Percentiles rank a stretch among this genome's conserved stretches.
phyloP scores from a whole-genome alignment of 2,797 vertebrate genomes.

The Peromyscus melanophrys region DNA sequence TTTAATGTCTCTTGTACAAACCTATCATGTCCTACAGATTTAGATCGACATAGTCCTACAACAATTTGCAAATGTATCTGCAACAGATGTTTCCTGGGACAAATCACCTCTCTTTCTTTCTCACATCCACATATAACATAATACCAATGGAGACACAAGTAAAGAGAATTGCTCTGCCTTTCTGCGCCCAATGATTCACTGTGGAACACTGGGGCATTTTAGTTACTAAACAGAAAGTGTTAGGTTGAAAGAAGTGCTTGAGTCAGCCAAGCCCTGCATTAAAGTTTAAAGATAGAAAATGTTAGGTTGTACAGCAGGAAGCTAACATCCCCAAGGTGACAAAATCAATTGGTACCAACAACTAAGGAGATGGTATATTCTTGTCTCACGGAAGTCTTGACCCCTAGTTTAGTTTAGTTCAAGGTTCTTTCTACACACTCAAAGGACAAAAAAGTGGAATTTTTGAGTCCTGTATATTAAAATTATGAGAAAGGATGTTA shows the following conservation, averaged over 20 bases:
- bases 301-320: background rate
- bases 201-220: background rate
- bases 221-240: background rate
- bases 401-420: background rate
- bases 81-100: conserved; percentile 33
- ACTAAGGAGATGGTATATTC: background rate
- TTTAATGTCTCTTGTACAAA: background rate
- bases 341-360: background rate
- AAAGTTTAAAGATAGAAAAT: conserved; percentile 5
- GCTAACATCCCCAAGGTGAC: background rate
- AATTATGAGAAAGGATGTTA: conserved; percentile 36
- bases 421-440: conserved; percentile 3
- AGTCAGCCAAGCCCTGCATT: background rate
- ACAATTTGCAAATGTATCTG: conserved; percentile 6
- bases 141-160: background rate
- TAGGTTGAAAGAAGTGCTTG: background rate
- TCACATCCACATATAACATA: background rate
- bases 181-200: background rate
- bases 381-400: background rate
- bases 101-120: conserved; percentile 5
- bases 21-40: background rate
- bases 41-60: background rate
- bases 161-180: background rate
- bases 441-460: background rate
- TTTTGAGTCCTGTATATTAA: background rate